A percentile compares a stretch with the other conserved stretches of the same genome.
phyloP scores from a whole-genome alignment of 35 echinoderm and acorn worm species.

The Heliocidaris tuberculata region DNA sequence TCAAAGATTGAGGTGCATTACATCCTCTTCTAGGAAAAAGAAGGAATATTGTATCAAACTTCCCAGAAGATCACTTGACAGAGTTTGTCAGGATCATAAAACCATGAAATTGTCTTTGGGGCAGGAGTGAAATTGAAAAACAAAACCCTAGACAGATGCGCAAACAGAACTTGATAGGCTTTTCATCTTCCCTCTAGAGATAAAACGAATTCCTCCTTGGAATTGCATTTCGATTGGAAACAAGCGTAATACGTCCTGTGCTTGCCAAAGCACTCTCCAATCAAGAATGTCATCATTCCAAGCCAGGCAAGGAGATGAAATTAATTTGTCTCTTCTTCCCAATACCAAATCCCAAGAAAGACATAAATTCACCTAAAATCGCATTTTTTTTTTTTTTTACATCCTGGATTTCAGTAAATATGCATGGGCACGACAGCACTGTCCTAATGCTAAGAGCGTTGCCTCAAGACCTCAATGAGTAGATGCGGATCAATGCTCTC shows the following conservation, averaged over 20 bases:
- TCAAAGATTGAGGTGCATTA: background rate
- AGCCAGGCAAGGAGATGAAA: background rate
- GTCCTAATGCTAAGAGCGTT: conserved; percentile 19
- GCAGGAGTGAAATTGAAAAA: background rate
- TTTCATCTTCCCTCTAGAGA: background rate
- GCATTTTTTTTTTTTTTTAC: background rate
- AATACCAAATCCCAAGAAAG: background rate
- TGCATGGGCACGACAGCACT: background rate
- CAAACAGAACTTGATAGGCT: conserved; percentile 10
- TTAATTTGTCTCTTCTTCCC: conserved; percentile 33
- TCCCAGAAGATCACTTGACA: background rate
- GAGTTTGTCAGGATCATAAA: background rate
- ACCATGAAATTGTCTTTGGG: background rate
- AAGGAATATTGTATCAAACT: background rate
- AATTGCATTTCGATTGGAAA: background rate
- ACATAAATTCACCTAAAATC: background rate
- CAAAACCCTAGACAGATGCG: background rate
- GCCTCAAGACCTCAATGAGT: background rate
- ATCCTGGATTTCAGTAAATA: background rate
- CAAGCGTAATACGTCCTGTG: conserved; percentile 9
- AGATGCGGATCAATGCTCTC: conserved; percentile 39
- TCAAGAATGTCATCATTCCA: background rate
- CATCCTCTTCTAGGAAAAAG: background rate
- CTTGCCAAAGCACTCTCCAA: conserved; percentile 1
- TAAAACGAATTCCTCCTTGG: background rate